phyloP scores from a whole-genome alignment of 2,113 vertebrate species.

The Thymallus thymallus region DNA sequence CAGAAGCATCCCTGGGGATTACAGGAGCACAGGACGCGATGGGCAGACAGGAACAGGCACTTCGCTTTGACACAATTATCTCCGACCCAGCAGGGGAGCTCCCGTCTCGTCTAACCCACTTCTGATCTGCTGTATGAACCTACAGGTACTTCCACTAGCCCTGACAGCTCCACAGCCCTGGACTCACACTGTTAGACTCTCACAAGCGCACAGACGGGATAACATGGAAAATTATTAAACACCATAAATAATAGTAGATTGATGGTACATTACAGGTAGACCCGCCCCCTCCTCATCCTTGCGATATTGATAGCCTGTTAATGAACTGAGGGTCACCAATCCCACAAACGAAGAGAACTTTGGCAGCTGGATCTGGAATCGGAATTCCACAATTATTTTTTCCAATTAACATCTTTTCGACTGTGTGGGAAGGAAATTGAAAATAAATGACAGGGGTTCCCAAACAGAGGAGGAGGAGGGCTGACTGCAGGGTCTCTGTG shows the following conservation, averaged over 20 bases:
- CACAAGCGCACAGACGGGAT: slow-evolving; percentile 14
- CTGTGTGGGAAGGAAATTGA: slow-evolving; percentile 25
- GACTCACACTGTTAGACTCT: slow-evolving; percentile 20
- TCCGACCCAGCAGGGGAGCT: background rate
- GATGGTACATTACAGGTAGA: slow-evolving; percentile 47
- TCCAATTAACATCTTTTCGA: slow-evolving; percentile 25
- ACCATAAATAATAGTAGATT: background rate
- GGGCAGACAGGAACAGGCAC: slow-evolving; percentile 46
- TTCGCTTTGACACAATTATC: slow-evolving; percentile 58
- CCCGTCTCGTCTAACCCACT: slow-evolving; percentile 54
- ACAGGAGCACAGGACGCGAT: slow-evolving; percentile 48
- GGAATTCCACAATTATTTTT: background rate
- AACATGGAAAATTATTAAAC: background rate
- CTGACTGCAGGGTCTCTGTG: slow-evolving; percentile 5
- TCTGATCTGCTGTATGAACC: slow-evolving; percentile 62
- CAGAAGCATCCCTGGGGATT: slow-evolving; percentile 58
- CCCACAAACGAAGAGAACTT: slow-evolving; percentile 18
- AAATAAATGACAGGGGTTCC: slow-evolving; percentile 19
- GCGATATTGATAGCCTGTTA: slow-evolving; percentile 7
- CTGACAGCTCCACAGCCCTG: slow-evolving; percentile 34
- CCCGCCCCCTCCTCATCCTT: slow-evolving; percentile 10
- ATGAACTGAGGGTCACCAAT: background rate
- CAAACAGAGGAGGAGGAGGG: slow-evolving; percentile 19
- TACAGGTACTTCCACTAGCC: slow-evolving; percentile 48
- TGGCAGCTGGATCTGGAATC: slow-evolving; percentile 13